Evolutionary conservation across 2,797 vertebrate genomes (phyloP).

Genomic region (Pipistrellus pipistrellus): DNA sequence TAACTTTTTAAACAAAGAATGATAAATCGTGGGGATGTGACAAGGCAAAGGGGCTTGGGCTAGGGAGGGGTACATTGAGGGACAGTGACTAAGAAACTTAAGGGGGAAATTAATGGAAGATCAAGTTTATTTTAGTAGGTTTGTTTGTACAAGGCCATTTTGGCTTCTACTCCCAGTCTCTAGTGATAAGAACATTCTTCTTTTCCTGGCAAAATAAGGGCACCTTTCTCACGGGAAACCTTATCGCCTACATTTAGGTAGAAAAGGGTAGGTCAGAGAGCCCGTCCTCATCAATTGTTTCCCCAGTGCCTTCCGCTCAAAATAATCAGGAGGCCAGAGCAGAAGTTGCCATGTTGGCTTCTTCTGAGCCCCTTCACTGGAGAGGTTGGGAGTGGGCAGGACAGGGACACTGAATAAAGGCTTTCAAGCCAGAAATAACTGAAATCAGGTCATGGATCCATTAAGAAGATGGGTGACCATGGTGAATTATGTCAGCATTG

Average conservation of each 20-base stretch:
- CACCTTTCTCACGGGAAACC: background rate
- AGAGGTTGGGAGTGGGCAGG: background rate
- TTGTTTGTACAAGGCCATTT: background rate
- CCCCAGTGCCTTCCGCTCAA: background rate
- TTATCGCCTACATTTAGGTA: background rate
- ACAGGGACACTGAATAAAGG: background rate
- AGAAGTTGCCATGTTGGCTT: background rate
- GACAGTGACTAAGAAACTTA: background rate
- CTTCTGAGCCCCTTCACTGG: background rate
- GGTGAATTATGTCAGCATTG: background rate
- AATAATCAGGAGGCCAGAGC: background rate
- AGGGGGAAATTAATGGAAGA: background rate
- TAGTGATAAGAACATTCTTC: background rate
- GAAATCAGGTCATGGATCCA: background rate
- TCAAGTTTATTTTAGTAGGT: background rate
- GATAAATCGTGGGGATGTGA: background rate
- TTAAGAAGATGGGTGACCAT: background rate
- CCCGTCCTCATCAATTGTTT: background rate
- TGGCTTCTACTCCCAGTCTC: background rate
- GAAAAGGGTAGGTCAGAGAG: background rate
- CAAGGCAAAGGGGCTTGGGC: background rate
- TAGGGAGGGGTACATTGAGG: background rate
- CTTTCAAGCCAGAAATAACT: slow-evolving; percentile 37
- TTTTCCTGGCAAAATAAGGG: background rate
- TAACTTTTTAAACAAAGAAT: background rate